Evolutionary conservation across 2,797 vertebrate species (phyloP).

Genomic region (Hippoglossus hippoglossus): DNA sequence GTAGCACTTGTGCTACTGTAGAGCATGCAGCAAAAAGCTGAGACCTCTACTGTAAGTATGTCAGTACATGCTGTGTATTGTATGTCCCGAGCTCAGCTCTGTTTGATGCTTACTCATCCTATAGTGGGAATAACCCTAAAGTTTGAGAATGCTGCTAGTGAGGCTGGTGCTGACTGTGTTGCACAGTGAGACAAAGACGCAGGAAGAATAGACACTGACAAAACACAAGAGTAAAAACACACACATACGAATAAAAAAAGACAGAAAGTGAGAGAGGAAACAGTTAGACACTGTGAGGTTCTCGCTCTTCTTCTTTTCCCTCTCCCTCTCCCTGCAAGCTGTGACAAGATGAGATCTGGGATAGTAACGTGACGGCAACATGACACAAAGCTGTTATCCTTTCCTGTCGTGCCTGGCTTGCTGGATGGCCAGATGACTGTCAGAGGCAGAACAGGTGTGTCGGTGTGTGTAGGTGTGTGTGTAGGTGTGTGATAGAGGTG

Average conservation of each 20-base stretch:
- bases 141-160: conserved; percentile 37
- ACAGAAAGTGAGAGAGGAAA: conserved; percentile 1
- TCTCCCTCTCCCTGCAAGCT: conserved; percentile 19
- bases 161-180: conserved; percentile 62
- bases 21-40: conserved; percentile 8
- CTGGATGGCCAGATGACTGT: conserved; percentile 48
- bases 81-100: conserved; percentile 37
- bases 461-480: not conserved
- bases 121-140: conserved; percentile 28
- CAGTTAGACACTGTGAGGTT: conserved; percentile 23
- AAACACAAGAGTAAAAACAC: not conserved
- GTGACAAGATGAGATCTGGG: conserved; percentile 58
- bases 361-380: conserved; percentile 53
- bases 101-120: conserved; percentile 32
- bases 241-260: not conserved
- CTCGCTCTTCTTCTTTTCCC: not conserved
- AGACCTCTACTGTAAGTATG: conserved; percentile 1
- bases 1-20: conserved; percentile 2
- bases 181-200: conserved; percentile 31
- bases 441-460: conserved; percentile 54
- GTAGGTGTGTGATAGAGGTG: conserved; percentile 6
- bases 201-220: conserved; percentile 29
- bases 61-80: conserved; percentile 21
- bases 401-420: conserved; percentile 41
- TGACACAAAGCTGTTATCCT: conserved; percentile 65